Evolutionary conservation across 2,888 invertebrate genomes (phyloP).

Genomic region (Tetheella fluctuosa): DNA sequence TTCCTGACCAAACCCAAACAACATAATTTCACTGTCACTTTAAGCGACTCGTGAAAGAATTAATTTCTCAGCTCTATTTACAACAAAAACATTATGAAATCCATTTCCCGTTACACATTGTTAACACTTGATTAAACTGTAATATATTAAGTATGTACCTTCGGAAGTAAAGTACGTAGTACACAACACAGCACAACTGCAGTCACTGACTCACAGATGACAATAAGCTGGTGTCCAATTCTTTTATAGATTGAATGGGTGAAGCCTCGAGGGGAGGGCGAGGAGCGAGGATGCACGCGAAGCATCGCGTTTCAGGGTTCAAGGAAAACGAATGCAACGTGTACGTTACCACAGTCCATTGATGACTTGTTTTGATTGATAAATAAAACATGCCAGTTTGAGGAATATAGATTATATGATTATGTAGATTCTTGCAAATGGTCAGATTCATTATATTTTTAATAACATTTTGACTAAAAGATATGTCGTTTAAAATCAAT

Average conservation of each 20-base stretch:
- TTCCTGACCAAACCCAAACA: background rate
- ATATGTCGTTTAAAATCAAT: too few relatives aligned
- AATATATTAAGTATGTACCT: slow-evolving; percentile 53
- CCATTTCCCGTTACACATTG: background rate
- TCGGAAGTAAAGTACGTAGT: slow-evolving; percentile 54
- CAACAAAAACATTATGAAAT: slow-evolving; percentile 11
- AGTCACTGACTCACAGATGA: slow-evolving; percentile 76
- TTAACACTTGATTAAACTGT: slow-evolving; percentile 10
- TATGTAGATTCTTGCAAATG: too few relatives aligned
- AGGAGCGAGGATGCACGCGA: slow-evolving; percentile 38
- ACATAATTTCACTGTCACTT: background rate
- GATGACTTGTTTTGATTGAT: background rate
- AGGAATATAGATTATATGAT: too few relatives aligned
- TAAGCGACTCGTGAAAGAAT: background rate
- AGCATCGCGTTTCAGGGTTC: slow-evolving; percentile 51
- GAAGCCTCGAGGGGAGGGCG: slow-evolving; percentile 64
- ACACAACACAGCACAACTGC: slow-evolving; percentile 80
- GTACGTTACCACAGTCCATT: slow-evolving; percentile 23
- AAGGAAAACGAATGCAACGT: slow-evolving; percentile 42
- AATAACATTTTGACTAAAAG: too few relatives aligned
- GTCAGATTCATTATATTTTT: too few relatives aligned
- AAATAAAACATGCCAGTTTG: background rate
- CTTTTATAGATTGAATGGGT: slow-evolving; percentile 77
- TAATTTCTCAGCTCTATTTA: background rate
- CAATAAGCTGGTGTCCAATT: slow-evolving; percentile 62